These are phyloP conservation scores for Crotalus tigris DNA, from an alignment of 2,113 vertebrate genomes.

Conservation along the genomic window DNA sequence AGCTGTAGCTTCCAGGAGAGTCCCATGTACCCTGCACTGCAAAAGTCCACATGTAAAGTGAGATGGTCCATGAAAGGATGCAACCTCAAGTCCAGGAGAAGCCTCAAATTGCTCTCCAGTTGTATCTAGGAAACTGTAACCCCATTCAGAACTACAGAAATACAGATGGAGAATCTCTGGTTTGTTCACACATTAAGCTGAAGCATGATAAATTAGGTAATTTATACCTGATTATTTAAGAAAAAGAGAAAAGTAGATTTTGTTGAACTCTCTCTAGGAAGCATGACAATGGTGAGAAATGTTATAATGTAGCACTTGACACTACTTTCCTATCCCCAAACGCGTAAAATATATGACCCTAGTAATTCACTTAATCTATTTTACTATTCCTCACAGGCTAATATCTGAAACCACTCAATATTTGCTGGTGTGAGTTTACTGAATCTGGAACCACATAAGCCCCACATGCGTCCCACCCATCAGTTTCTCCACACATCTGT, in stretches of 20 bases:
- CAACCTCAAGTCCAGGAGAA: not conserved
- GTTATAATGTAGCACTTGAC: not conserved
- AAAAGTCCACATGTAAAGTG: not conserved
- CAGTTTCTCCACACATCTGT: not conserved
- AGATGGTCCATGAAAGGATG: not conserved
- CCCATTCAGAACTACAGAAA: not conserved
- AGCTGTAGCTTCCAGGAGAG: not conserved
- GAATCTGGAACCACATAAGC: not conserved
- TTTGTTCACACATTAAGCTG: not conserved
- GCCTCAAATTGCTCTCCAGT: not conserved
- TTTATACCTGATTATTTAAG: not conserved
- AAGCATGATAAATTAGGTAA: not conserved
- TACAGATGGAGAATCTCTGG: not conserved
- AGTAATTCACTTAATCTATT: not conserved
- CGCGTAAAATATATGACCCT: not conserved
- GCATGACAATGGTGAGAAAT: not conserved
- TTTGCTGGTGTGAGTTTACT: not conserved
- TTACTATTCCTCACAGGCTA: not conserved
- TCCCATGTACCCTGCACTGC: not conserved
- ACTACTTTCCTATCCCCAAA: not conserved
- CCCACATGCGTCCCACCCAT: not conserved
- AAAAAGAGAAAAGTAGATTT: not conserved
- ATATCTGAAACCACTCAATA: not conserved
- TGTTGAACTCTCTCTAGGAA: not conserved
- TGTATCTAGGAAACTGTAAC: not conserved